Percentiles rank a stretch among this genome's conserved stretches.
phyloP scores from a whole-genome alignment of 2,113 vertebrate genomes.

The Oxygymnocypris stewartii region DNA sequence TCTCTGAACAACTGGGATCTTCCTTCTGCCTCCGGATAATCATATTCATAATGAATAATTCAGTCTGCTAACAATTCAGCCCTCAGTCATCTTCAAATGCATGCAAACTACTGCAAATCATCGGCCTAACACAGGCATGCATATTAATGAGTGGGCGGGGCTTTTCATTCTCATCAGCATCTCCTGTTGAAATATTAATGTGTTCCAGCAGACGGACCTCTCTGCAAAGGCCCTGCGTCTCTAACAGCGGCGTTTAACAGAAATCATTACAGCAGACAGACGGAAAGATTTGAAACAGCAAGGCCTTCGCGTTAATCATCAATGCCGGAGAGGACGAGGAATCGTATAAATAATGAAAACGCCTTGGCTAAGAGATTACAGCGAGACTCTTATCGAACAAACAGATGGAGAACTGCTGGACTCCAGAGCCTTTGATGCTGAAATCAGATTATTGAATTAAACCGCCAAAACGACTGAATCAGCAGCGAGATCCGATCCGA shows the following conservation, averaged over 20 bases:
- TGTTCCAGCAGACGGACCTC: not conserved
- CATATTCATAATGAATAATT: not conserved
- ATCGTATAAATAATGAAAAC: slow-evolving; percentile 47
- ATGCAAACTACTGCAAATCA: not conserved
- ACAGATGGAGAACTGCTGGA: not conserved
- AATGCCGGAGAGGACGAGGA: slow-evolving; percentile 25
- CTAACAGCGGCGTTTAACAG: not conserved
- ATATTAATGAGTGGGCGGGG: slow-evolving; percentile 3
- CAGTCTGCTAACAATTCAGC: not conserved
- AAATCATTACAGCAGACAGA: slow-evolving; percentile 28
- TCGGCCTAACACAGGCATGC: not conserved
- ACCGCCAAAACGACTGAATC: not conserved
- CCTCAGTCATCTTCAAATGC: not conserved
- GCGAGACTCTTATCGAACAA: slow-evolving; percentile 9
- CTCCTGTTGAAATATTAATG: not conserved
- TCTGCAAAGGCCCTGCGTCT: not conserved
- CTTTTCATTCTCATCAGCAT: not conserved
- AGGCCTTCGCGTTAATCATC: slow-evolving; percentile 22
- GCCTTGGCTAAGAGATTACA: slow-evolving; percentile 35
- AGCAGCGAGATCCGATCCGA: not conserved
- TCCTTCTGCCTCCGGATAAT: not conserved
- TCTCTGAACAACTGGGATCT: not conserved
- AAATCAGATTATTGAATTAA: slow-evolving; percentile 20
- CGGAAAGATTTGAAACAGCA: not conserved
- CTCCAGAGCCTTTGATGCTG: not conserved